Evolutionary conservation across 2,113 vertebrate species (phyloP), one percentile per base, ranked within the genome.

Genomic region (Strix aluco): DNA sequence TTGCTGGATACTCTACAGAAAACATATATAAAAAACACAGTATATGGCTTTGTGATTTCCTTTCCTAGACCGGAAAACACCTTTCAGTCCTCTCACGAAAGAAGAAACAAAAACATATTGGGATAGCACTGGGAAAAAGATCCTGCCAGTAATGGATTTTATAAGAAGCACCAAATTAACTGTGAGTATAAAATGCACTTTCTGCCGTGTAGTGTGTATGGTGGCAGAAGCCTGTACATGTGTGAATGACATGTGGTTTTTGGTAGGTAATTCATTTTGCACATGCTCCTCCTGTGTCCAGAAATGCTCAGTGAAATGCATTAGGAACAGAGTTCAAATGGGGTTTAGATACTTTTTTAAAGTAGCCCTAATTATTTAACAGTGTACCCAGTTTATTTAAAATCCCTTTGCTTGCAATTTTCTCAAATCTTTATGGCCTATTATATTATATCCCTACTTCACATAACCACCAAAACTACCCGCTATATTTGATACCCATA

Each of bases 131-230:
- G 90, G 95, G 34, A 96, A 75, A 74, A 96, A 59, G 46, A 96
- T 98, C 38, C 47, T 98, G 86, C 97, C 98, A 47, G 85, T 97
- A 58, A 29, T 98, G 93, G 97, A 98, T 96, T 98, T 99, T 55
- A 98, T 98, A 52, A 92, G 97, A 90, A 97, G 97, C 93, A 98
- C 97, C 71, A 97, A 98, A 95, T 54, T 98, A 87, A 96, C 94
- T 25, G 97, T 98, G 95, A 88, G 97, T 97, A 90, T 67, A 87
- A 80, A 86, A 42, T 25, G 16, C 47, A 38, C 57, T 89, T 67
- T 73, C 46, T 81, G 25, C 8, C 65, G 27, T 63, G 46, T 46
- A 55, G 42, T 23, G 19, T 38, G 62, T 23, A 23, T 15, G 30
- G 52, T 12, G 29, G 40, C 66, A 95, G 86, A 86, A 71, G 34